These are phyloP conservation scores for Salarias fasciatus DNA, from an alignment of 2,797 vertebrate species.

Conservation along the genomic window DNA sequence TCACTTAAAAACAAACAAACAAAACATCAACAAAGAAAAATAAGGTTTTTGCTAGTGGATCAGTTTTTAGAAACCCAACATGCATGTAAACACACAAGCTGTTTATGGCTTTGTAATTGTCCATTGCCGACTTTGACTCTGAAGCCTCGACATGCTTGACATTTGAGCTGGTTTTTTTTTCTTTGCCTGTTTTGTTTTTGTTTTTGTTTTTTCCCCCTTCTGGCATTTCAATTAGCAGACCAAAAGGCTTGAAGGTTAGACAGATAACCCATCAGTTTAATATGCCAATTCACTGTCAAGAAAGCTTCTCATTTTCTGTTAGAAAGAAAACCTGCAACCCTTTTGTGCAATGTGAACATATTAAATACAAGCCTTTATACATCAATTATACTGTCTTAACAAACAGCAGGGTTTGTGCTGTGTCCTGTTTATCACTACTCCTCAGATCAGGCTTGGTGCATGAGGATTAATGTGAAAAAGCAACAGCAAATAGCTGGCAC, in stretches of 20 bases:
- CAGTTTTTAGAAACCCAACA: too few relatives aligned
- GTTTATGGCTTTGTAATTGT: neutral
- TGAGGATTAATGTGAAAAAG: too few relatives aligned
- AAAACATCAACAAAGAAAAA: neutral
- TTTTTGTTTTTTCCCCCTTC: conserved; percentile 33
- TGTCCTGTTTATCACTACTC: too few relatives aligned
- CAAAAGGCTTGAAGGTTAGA: conserved; percentile 25
- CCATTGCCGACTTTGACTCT: conserved; percentile 1
- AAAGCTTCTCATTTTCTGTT: conserved; percentile 16
- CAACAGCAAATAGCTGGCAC: neutral
- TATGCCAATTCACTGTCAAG: conserved; percentile 24
- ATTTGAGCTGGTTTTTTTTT: conserved; percentile 43
- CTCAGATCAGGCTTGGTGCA: too few relatives aligned
- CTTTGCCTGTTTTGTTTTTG: conserved; percentile 29
- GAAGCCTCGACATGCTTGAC: conserved; percentile 39
- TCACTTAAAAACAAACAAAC: too few relatives aligned
- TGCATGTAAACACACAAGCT: too few relatives aligned
- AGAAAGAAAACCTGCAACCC: conserved; percentile 8
- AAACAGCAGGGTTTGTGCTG: too few relatives aligned
- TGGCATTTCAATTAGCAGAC: conserved; percentile 50
- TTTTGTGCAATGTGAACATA: neutral
- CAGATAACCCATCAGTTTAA: conserved; percentile 13
- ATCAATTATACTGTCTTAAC: too few relatives aligned
- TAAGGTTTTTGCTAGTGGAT: too few relatives aligned
- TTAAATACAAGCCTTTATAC: too few relatives aligned